Base-by-base conservation (phyloP, 2,888 invertebrate genomes). In the Hoplodrina blanda region DNA sequence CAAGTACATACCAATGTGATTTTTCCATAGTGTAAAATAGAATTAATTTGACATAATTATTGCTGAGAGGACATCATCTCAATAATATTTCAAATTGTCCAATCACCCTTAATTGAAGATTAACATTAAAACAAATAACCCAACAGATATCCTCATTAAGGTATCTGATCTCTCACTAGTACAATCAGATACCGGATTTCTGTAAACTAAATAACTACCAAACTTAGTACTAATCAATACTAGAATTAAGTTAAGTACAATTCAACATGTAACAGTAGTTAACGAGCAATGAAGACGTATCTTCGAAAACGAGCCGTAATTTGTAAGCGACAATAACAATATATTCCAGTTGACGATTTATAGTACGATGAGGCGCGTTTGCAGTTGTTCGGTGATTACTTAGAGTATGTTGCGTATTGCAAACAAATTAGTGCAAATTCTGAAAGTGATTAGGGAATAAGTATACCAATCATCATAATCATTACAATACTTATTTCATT, bases 201-300 rank as follows among this genome's bases (percentile, higher is more conserved):
- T 46, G n/a, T 5, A 15, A 55, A 6, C 25, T n/a, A 65, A 62
- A 44, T 4, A 17, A 17, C 46, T 17, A 46, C 17, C 0, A 13
- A 55, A 60, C 17, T 19, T 52, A 11, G 17, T 65, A 30, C 33
- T 61, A 67, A 62, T 69, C 46, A 53, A 62, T 73, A 73, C 17
- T 50, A 46, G 52, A 57, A 73, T 73, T 57, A 73, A 73, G 33
- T 52, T 10, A 56, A 54, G 55, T 73, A 73, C 57, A 30, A 49
- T 67, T 64, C 33, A 68, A 56, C 62, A 66, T 57, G 62, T 50
- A 46, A 19, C 49, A 60, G 41, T 33, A 76, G 66, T 76, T 73
- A 76, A 67, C 76, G 54, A 60, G 19, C 54, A 76, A 76, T 68
- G 73, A 73, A 76, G 76, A 76, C 76, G 52, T 72, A 76, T 76